A percentile compares a stretch with the other conserved stretches of the same genome.
phyloP scores from a whole-genome alignment of 2,797 vertebrate species.

The Lacerta viridis region DNA sequence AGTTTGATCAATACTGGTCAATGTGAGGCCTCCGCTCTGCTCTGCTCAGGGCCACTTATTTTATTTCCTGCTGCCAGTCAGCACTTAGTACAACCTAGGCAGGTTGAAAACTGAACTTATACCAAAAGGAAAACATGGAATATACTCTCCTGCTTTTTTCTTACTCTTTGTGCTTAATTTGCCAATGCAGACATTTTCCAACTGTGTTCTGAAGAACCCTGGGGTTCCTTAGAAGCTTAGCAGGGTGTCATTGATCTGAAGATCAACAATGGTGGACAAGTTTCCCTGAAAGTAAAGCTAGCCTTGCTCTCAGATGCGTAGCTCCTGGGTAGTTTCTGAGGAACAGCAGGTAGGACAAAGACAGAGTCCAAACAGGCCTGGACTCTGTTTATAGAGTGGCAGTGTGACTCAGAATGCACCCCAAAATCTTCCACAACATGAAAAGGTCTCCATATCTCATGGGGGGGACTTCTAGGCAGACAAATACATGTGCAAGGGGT shows the following conservation, averaged over 20 bases:
- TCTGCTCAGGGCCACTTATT: slow-evolving; percentile 25
- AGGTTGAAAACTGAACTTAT: slow-evolving; percentile 15
- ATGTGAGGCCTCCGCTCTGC: slow-evolving; percentile 34
- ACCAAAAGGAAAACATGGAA: background rate
- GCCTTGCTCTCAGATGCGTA: background rate
- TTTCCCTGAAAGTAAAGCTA: background rate
- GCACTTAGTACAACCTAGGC: background rate
- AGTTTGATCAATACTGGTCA: slow-evolving; percentile 38
- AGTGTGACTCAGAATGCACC: background rate
- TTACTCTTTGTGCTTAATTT: background rate
- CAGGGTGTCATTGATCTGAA: background rate
- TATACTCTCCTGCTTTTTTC: background rate
- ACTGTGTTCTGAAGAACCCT: background rate
- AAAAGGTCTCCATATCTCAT: background rate
- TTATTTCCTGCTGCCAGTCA: slow-evolving; percentile 57
- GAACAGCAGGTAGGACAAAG: background rate
- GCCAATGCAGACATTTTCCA: background rate
- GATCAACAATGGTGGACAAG: background rate
- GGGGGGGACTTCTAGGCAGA: background rate
- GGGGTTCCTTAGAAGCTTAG: background rate
- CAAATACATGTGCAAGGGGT: background rate
- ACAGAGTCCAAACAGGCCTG: background rate
- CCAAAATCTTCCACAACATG: background rate
- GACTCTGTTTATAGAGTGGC: background rate
- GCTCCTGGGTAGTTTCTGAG: background rate